Evolutionary conservation across 2,113 vertebrate genomes (phyloP), one percentile per base, ranked within the genome.

Genomic region (Oxyruncus cristatus): DNA sequence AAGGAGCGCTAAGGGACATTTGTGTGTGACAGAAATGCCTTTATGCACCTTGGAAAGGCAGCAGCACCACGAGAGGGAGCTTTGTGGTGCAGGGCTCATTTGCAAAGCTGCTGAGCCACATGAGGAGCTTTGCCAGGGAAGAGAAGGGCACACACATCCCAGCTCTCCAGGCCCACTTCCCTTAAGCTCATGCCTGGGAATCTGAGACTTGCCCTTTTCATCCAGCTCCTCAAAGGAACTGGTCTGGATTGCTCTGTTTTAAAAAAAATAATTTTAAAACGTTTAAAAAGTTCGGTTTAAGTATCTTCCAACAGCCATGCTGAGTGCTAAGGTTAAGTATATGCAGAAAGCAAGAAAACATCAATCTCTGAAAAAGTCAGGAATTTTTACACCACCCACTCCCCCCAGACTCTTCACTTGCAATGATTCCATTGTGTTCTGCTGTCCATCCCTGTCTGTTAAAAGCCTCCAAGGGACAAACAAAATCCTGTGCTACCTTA

Each of bases 11-110:
- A 23, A 82, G 47, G 67, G 39, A 22, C 11, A 4, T 24, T 8
- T 2, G 8, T 35, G n/a, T 70, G 19, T 44, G 28, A 41, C 50
- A 73, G 23, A 50, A 70, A 52, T 27, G 52, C 24, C 42, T 95
- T 77, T 21, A 32, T 14, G 53, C 41, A 49, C 49, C 66, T 47
- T 8, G 59, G 82, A n/a, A 72, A 79, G 2, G 63, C 37, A 55
- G 75, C 37, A n/a, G 86, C 30, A 86, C 92, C 96, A 70, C 91
- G 6, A 94, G 92, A 92, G 94, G 95, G 94, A 95, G 96, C 83
- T 35, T 68, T 9, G 27, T 12, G 9, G 11, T 12, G 49, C 85
- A 26, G 41, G 32, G 70, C 20, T 53, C 23, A 14, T 47, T 23
- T 41, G 72, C 70, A 66, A 49, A 88, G 68, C 71, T 62, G 72